Conservation (phyloP, 2,888 invertebrate species). For the Xanthia icteritia region DNA sequence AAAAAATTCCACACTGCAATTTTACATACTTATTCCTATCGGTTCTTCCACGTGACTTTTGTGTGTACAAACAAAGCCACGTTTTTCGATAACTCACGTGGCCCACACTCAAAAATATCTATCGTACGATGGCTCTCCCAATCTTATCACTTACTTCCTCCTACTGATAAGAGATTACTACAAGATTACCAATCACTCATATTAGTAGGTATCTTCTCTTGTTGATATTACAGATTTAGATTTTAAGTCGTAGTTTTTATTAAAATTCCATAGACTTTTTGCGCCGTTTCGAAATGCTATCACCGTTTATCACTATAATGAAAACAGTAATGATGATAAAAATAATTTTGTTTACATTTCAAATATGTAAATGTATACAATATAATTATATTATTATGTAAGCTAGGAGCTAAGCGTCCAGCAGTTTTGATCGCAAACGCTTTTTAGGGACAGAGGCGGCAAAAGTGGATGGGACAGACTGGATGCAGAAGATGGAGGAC, state of each 20-base stretch:
- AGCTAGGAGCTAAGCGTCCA: not conserved
- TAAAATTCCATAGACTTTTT: not conserved
- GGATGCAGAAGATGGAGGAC: not conserved
- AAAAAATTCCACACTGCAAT: slow-evolving; percentile 13
- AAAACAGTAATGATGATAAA: not conserved
- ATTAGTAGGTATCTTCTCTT: slow-evolving; percentile 4
- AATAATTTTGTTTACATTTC: not conserved
- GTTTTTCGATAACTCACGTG: slow-evolving; percentile 38
- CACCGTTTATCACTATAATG: not conserved
- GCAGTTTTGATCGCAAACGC: not conserved
- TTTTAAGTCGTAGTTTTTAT: slow-evolving; percentile 5
- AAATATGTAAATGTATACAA: not conserved
- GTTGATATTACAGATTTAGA: slow-evolving; percentile 25
- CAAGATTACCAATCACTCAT: slow-evolving; percentile 39
- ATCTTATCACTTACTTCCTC: slow-evolving; percentile 61
- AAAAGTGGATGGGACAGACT: not conserved
- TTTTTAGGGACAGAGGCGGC: not conserved
- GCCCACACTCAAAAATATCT: slow-evolving; percentile 24
- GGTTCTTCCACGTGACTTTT: slow-evolving; percentile 25
- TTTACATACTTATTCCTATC: not conserved
- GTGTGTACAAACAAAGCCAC: slow-evolving; percentile 55
- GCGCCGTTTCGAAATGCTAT: slow-evolving; percentile 20
- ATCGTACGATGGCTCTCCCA: slow-evolving; percentile 36
- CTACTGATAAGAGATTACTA: slow-evolving; percentile 43
- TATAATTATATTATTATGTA: no score